These are phyloP conservation scores for Anagyrus pseudococci DNA, from an alignment of 2,888 invertebrate species.

Conservation along the genomic window DNA sequence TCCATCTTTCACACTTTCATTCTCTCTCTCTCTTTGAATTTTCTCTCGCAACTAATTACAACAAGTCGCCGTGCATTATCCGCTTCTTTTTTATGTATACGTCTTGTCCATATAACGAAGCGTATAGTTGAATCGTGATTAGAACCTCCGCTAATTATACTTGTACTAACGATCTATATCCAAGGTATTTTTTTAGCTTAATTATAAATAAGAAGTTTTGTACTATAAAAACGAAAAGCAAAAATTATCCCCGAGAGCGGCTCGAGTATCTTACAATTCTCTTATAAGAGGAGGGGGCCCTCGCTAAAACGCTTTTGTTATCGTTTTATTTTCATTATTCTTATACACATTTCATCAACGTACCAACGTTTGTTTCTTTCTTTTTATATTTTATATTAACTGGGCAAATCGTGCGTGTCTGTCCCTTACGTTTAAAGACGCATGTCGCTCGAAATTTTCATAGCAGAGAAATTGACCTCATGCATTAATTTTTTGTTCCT, in stretches of 20 bases:
- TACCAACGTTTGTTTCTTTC: too few species aligned
- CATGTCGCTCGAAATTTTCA: slow-evolving; percentile 33
- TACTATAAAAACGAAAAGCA: slow-evolving; percentile 57
- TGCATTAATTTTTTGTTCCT: slow-evolving; percentile 2
- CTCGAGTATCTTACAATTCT: slow-evolving; percentile 29
- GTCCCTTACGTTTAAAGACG: too few species aligned
- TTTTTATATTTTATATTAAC: too few species aligned
- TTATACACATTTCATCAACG: too few species aligned
- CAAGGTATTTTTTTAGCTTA: slow-evolving; percentile 45
- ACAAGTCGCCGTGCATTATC: not conserved
- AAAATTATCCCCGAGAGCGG: slow-evolving; percentile 45
- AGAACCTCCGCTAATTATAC: slow-evolving; percentile 56
- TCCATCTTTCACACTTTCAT: slow-evolving; percentile 4
- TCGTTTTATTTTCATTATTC: too few species aligned
- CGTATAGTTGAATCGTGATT: slow-evolving; percentile 60
- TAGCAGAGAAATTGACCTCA: slow-evolving; percentile 35
- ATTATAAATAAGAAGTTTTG: slow-evolving; percentile 58
- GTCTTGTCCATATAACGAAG: slow-evolving; percentile 38
- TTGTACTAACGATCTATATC: slow-evolving; percentile 47
- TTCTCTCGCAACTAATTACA: not conserved
- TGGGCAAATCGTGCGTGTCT: too few species aligned
- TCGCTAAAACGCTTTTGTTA: too few species aligned
- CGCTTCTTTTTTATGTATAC: not conserved
- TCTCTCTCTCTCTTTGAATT: not conserved
- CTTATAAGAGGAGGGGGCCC: too few species aligned